phyloP scores from a whole-genome alignment of 2,113 vertebrate species.

The Falcunculus frontatus region DNA sequence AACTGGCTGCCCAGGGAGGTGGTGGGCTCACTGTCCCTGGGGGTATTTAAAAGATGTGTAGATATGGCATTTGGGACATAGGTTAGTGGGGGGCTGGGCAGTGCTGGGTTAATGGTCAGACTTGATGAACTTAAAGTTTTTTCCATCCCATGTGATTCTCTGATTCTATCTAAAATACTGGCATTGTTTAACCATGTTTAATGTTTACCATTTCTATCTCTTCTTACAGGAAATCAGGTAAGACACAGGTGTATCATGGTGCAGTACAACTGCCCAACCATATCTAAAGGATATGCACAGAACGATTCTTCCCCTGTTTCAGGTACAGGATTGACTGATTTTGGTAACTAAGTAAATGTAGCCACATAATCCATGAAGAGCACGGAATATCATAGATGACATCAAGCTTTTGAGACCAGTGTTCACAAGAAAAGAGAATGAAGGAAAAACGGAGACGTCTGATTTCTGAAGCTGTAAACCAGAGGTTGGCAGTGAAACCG shows the following conservation, averaged over 20 bases:
- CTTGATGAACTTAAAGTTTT: accelerated
- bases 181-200: background rate
- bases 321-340: background rate
- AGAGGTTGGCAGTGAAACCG: background rate
- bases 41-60: accelerated
- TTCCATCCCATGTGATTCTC: background rate
- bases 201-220: background rate
- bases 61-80: accelerated
- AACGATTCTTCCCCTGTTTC: background rate
- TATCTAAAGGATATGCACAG: background rate
- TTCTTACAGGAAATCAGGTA: background rate
- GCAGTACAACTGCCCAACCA: background rate
- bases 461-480: background rate
- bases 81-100: no score
- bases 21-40: accelerated
- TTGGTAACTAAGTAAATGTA: background rate
- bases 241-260: background rate
- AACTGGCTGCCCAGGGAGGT: background rate
- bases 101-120: background rate
- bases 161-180: background rate
- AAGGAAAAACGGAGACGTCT: background rate
- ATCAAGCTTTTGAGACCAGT: background rate
- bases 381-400: background rate
- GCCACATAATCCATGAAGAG: background rate
- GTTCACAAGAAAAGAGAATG: background rate